Percentiles rank a stretch among this genome's conserved stretches.
Evolutionary conservation across 2,113 vertebrate genomes (phyloP).

Genomic region (Pluvialis apricaria): DNA sequence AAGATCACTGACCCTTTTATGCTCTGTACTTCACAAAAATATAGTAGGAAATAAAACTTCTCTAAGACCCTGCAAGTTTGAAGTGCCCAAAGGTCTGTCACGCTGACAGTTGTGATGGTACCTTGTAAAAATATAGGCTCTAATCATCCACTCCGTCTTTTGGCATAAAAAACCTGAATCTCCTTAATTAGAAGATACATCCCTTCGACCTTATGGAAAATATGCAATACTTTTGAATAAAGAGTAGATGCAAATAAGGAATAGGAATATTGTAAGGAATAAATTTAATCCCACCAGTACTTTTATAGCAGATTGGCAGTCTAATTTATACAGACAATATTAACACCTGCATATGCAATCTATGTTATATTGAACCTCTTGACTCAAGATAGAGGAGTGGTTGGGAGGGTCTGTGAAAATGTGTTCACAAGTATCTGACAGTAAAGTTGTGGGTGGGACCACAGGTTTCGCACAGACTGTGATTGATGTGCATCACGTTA

Average conservation of each 20-base stretch:
- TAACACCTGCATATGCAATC: background rate
- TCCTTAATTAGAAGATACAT: background rate
- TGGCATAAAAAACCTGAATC: background rate
- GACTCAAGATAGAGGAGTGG: background rate
- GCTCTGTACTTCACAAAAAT: background rate
- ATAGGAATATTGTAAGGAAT: background rate
- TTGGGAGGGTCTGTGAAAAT: background rate
- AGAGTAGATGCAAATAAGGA: background rate
- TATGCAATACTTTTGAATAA: background rate
- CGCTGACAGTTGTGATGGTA: fast-evolving
- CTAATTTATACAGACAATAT: background rate
- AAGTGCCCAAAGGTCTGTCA: background rate
- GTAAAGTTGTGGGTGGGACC: background rate
- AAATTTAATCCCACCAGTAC: background rate
- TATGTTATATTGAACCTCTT: background rate
- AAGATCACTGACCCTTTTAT: background rate
- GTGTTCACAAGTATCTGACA: background rate
- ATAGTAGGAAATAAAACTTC: background rate
- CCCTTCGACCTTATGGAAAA: background rate
- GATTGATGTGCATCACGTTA: background rate
- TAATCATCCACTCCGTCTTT: background rate
- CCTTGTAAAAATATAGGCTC: background rate
- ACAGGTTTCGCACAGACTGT: background rate
- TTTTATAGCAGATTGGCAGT: background rate
- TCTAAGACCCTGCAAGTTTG: background rate